These are phyloP conservation scores for Paedocypris sp. DNA, from an alignment of 2,113 vertebrate species.

Conservation along the genomic window DNA sequence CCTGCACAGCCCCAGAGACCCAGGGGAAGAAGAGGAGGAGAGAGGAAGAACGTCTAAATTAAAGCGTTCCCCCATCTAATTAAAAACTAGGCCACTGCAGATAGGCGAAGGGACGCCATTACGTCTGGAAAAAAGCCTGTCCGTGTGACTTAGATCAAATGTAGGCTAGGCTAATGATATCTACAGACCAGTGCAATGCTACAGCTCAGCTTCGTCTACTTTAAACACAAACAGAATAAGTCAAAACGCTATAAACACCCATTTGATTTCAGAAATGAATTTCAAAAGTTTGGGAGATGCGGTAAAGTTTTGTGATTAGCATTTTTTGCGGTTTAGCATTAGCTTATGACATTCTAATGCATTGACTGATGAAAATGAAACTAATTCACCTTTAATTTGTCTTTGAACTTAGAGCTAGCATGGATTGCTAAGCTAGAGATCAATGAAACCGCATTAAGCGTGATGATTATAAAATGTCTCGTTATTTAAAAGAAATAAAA, in stretches of 20 bases:
- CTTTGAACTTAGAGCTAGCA: no score
- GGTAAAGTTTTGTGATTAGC: no score
- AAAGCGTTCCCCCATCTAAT: slow-evolving; percentile 15
- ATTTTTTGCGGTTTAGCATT: no score
- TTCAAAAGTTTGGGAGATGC: no score
- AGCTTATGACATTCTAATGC: no score
- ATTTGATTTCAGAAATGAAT: no score
- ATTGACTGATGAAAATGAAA: no score
- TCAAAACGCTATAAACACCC: no score
- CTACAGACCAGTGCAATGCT: background rate
- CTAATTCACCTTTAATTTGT: no score
- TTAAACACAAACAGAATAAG: no score
- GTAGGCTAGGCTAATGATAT: slow-evolving; percentile 12
- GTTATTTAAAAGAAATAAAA: no score
- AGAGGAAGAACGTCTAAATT: background rate
- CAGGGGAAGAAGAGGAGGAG: background rate
- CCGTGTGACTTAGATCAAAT: slow-evolving; percentile 28
- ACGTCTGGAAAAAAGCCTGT: slow-evolving; percentile 29
- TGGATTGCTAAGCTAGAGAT: background rate
- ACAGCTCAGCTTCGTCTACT: background rate
- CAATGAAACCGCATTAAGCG: background rate
- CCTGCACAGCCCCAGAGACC: slow-evolving; percentile 38
- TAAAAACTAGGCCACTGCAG: slow-evolving; percentile 37
- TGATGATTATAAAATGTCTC: no score
- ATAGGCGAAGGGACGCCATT: slow-evolving; percentile 8